Conservation (phyloP, 1,140 invertebrate species). For the Hyposmocoma kahamanoa region DNA sequence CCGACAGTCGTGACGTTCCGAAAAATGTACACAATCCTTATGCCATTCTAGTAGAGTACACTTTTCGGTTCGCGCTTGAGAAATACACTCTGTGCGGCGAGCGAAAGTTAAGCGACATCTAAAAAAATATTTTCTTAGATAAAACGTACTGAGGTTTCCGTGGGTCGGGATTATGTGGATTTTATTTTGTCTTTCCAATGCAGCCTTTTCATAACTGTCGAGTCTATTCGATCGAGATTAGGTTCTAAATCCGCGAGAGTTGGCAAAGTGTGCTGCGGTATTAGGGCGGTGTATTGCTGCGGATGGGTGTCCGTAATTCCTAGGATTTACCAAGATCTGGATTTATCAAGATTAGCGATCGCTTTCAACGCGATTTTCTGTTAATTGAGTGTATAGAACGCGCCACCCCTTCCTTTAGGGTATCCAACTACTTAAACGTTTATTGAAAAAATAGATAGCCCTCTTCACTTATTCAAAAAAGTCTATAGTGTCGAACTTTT, state of each 20-base stretch:
- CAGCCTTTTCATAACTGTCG: conserved; percentile 64
- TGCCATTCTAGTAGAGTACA: conserved; percentile 8
- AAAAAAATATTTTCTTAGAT: conserved; percentile 57
- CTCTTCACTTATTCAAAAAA: too few relatives aligned
- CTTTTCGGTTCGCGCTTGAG: conserved; percentile 1
- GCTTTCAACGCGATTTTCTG: too few relatives aligned
- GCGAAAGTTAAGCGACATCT: conserved; percentile 49
- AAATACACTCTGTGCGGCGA: conserved; percentile 22
- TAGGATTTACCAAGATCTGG: too few relatives aligned
- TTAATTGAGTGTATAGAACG: too few relatives aligned
- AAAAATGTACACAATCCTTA: conserved; percentile 28
- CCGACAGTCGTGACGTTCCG: conserved; percentile 19
- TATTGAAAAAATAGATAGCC: too few relatives aligned
- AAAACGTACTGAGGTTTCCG: conserved; percentile 55
- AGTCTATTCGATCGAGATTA: conserved; percentile 41
- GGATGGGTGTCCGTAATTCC: too few relatives aligned
- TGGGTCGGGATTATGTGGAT: conserved; percentile 47
- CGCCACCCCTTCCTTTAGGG: too few relatives aligned
- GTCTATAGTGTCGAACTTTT: too few relatives aligned
- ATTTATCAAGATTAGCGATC: too few relatives aligned
- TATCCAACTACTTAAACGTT: too few relatives aligned
- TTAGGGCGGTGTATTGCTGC: too few relatives aligned
- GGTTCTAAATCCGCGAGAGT: conserved; percentile 47
- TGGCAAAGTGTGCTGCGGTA: neutral
- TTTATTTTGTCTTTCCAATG: conserved; percentile 43